These are phyloP conservation scores for Smittia aterrima DNA, from an alignment of 2,888 invertebrate genomes.

Conservation along the genomic window DNA sequence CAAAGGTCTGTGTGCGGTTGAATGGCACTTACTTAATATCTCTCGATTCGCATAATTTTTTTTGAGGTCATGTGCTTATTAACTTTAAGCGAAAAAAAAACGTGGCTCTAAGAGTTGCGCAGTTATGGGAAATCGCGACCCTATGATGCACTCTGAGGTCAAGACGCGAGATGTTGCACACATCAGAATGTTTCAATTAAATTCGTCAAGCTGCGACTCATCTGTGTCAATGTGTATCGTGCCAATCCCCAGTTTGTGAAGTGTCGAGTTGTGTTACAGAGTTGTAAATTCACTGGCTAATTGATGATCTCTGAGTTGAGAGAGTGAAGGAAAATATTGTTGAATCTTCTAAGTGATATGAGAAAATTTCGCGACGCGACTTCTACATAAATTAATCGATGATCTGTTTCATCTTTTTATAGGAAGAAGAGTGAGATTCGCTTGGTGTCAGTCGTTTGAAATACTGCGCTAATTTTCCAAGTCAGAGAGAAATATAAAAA, in stretches of 20 bases:
- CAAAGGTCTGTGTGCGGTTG: neutral
- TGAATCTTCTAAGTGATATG: no score
- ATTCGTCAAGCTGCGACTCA: no score
- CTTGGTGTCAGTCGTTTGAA: neutral
- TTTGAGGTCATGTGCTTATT: slow-evolving; percentile 11
- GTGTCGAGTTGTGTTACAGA: no score
- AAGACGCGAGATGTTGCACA: neutral
- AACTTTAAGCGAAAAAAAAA: neutral
- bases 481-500: neutral
- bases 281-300: no score
- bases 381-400: neutral
- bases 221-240: no score
- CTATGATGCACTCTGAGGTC: neutral
- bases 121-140: neutral
- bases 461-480: neutral
- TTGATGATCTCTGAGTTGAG: no score
- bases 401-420: neutral
- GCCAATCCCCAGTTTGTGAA: no score
- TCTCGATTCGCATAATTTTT: neutral
- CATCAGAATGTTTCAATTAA: neutral
- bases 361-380: neutral
- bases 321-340: no score
- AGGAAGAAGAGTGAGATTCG: neutral
- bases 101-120: neutral
- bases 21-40: neutral